Evolutionary conservation across 2,888 invertebrate species (phyloP).

Genomic region (Tridacna gigas): DNA sequence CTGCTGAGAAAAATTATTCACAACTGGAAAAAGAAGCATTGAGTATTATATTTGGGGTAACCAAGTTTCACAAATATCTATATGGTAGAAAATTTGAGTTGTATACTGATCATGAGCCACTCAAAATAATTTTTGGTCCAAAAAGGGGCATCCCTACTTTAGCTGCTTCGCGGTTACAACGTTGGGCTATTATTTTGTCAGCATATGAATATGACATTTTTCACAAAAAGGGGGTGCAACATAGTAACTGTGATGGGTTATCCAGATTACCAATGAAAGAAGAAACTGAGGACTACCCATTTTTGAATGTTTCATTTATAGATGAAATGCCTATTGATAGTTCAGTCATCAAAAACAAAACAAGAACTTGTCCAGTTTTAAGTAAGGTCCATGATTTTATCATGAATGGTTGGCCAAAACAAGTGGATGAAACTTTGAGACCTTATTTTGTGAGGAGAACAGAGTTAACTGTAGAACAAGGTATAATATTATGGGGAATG

Average conservation of each 20-base stretch:
- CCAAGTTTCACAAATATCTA: slow-evolving; percentile 84
- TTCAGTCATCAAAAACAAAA: slow-evolving; percentile 8
- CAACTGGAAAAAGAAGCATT: slow-evolving; percentile 84
- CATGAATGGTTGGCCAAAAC: slow-evolving; percentile 38
- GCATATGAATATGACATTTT: slow-evolving; percentile 81
- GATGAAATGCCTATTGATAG: no score
- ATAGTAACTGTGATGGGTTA: slow-evolving; percentile 81
- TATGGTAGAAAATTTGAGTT: slow-evolving; percentile 84
- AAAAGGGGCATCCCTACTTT: slow-evolving; percentile 74
- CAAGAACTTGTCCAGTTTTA: slow-evolving; percentile 16
- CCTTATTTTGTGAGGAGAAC: slow-evolving; percentile 25
- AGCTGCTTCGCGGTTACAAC: slow-evolving; percentile 75
- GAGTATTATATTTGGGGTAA: slow-evolving; percentile 76
- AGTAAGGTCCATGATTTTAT: slow-evolving; percentile 26
- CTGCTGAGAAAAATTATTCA: slow-evolving; percentile 72
- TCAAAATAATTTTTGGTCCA: slow-evolving; percentile 77
- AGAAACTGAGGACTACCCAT: no score
- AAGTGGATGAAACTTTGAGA: slow-evolving; percentile 26
- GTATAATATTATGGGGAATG: slow-evolving; percentile 37
- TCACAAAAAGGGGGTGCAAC: slow-evolving; percentile 72
- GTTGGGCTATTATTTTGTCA: slow-evolving; percentile 77
- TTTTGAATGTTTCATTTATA: slow-evolving; percentile 22
- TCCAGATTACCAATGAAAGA: no score
- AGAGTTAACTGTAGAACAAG: slow-evolving; percentile 25
- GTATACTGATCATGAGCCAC: slow-evolving; percentile 75